Base-by-base conservation (phyloP, 2,113 vertebrate genomes). In the Festucalex cinctus region DNA sequence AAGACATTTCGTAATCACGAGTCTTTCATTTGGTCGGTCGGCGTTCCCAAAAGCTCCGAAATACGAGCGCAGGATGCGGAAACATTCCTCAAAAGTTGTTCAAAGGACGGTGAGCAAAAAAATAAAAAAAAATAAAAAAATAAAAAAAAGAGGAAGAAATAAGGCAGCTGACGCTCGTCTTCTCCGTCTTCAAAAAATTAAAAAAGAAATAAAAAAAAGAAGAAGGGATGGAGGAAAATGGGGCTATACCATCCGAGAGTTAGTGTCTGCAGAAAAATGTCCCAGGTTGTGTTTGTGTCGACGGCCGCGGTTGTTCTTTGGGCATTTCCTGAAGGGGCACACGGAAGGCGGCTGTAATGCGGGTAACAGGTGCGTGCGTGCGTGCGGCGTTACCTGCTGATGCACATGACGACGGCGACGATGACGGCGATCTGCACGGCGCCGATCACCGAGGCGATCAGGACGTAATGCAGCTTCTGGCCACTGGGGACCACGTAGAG, bases 361-460 rank as follows among this genome's bases (percentile, higher is more conserved):
- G 4, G 17, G 19, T 6, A 28, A 32, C 14, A 2, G 4, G 61
- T 9, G 7, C 1, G 12, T 36, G 17, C 20, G 20, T 36, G 22
- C 2, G 3, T 14, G 22, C 65, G 39, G n/a, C n/a, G n/a, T n/a
- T 74, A 96, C 96, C 96, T 94, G 46, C 94, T 96, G 91, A 98
- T 98, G 89, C 96, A 98, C 95, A 97, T 98, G 88, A 98, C 94
- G 88, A 98, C 95, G 43, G 95, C 95, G 66, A 96, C 95, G 71
- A 98, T 98, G 85, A 98, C 93, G 88, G 95, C 94, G 39, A 98
- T 98, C 91, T 98, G 96, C 75, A 97, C 94, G 37, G 95, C 95
- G 70, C 95, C 96, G 73, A 98, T 97, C 86, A 98, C 95, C 80
- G 95, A 95, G 68, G 96, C 96, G 80, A 98, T 98, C 72, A 98